Conservation (phyloP, 2,113 vertebrate genomes). For the Atractosteus spatula region DNA sequence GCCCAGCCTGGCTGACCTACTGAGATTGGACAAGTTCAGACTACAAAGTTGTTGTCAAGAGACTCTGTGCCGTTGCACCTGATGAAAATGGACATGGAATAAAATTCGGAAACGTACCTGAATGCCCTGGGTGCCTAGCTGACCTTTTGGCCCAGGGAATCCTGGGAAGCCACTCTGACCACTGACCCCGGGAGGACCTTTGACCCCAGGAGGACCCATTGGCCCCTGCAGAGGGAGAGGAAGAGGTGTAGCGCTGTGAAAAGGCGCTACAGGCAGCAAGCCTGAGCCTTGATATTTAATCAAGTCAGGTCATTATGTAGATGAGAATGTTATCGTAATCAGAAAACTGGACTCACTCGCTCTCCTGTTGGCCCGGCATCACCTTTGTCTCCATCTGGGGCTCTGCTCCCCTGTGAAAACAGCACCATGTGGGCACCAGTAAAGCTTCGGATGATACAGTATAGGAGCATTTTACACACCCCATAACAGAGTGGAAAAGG, state of each 20-base stretch:
- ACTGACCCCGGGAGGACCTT: slow-evolving; percentile 65
- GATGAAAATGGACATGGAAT: neutral
- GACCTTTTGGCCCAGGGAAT: slow-evolving; percentile 69
- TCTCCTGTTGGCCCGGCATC: slow-evolving; percentile 70
- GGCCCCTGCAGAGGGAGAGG: slow-evolving; percentile 58
- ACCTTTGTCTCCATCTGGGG: slow-evolving; percentile 70
- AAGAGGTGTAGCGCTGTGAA: too few species aligned
- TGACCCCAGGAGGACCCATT: slow-evolving; percentile 61
- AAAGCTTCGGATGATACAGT: too few species aligned
- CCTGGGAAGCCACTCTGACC: slow-evolving; percentile 71
- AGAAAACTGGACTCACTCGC: slow-evolving; percentile 57
- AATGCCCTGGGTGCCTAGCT: slow-evolving; percentile 51
- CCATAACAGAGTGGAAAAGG: too few species aligned
- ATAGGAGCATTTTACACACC: too few species aligned
- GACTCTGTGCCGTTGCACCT: too few species aligned
- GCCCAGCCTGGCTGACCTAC: too few species aligned
- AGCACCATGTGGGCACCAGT: slow-evolving; percentile 11
- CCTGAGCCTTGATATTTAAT: too few species aligned
- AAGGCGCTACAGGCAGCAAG: too few species aligned
- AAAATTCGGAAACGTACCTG: slow-evolving; percentile 52
- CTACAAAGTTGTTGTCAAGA: too few species aligned
- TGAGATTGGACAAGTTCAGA: too few species aligned
- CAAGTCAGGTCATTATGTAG: too few species aligned
- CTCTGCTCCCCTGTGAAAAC: slow-evolving; percentile 64
- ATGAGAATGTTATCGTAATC: neutral